phyloP scores from a whole-genome alignment of 2,888 invertebrate species.

The Chaetoderma sp. region DNA sequence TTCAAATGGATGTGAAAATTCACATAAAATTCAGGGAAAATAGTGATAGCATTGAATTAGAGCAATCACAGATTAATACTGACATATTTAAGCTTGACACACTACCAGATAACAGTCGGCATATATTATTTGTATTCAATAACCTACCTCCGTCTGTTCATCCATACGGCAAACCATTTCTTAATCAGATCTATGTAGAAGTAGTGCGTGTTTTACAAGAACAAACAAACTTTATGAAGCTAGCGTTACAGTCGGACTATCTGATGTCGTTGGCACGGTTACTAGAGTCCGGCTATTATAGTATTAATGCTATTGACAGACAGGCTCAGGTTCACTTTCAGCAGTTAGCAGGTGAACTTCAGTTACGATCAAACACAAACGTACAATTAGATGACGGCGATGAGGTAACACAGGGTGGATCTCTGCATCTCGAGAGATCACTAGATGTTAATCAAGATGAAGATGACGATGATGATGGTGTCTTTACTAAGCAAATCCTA shows the following conservation, averaged over 20 bases:
- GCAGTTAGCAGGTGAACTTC: slow-evolving; percentile 43
- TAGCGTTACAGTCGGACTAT: slow-evolving; percentile 47
- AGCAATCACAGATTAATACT: no score
- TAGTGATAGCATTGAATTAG: no score
- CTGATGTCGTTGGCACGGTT: slow-evolving; percentile 51
- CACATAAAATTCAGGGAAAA: no score
- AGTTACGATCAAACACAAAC: no score
- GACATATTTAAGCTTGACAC: slow-evolving; percentile 39
- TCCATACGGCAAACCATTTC: slow-evolving; percentile 32
- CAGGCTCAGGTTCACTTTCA: slow-evolving; percentile 40
- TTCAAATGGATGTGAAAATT: slow-evolving; percentile 7
- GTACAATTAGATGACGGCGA: no score
- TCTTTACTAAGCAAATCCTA: no score
- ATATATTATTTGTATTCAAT: slow-evolving; percentile 44
- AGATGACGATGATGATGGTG: no score
- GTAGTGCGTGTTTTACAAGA: slow-evolving; percentile 46
- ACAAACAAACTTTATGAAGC: slow-evolving; percentile 49
- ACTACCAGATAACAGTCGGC: slow-evolving; percentile 47
- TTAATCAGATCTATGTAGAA: slow-evolving; percentile 52
- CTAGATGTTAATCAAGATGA: no score
- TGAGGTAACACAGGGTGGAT: no score
- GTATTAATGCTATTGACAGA: slow-evolving; percentile 37
- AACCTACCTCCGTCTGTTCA: slow-evolving; percentile 13
- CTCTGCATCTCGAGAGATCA: no score
- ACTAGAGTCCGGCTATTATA: slow-evolving; percentile 52